These are phyloP conservation scores for Danaus chrysippus DNA, from an alignment of 2,888 invertebrate genomes.

Conservation along the genomic window DNA sequence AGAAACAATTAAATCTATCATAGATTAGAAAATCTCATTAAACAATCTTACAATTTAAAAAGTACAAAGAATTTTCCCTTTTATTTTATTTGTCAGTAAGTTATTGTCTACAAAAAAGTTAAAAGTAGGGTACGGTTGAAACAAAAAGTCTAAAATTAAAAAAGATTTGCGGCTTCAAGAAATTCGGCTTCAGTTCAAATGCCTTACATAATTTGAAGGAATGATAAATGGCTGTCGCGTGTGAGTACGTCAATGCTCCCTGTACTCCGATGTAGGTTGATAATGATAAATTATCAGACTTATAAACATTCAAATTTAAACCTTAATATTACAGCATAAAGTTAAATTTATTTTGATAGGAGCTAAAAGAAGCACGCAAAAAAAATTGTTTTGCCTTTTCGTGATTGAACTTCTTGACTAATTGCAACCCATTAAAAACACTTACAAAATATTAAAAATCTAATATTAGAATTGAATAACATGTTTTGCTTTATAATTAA, in stretches of 20 bases:
- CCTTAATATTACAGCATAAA: background rate
- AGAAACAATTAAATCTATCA: too few species aligned
- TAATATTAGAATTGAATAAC: background rate
- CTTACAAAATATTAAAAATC: background rate
- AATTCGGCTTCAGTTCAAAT: slow-evolving; percentile 24
- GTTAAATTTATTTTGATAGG: background rate
- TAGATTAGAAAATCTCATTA: too few species aligned
- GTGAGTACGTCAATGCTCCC: slow-evolving; percentile 15
- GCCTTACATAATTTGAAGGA: slow-evolving; percentile 29
- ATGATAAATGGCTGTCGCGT: slow-evolving; percentile 25
- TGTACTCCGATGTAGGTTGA: slow-evolving; percentile 26
- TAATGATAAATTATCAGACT: slow-evolving; percentile 28
- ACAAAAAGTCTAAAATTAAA: slow-evolving; percentile 14
- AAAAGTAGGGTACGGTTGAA: slow-evolving; percentile 1
- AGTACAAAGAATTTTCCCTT: too few species aligned
- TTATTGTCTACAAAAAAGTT: too few species aligned
- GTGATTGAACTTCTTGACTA: slow-evolving; percentile 15
- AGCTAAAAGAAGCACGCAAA: slow-evolving; percentile 11
- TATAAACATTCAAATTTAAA: slow-evolving; percentile 13
- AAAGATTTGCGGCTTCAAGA: slow-evolving; percentile 20
- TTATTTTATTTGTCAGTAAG: too few species aligned
- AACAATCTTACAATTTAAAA: too few species aligned
- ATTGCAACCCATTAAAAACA: slow-evolving; percentile 1
- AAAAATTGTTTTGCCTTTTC: slow-evolving; percentile 17
- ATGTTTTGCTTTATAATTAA: background rate